Base-by-base conservation (phyloP, 2,797 vertebrate species). In the Pyrrhura leucotis region DNA sequence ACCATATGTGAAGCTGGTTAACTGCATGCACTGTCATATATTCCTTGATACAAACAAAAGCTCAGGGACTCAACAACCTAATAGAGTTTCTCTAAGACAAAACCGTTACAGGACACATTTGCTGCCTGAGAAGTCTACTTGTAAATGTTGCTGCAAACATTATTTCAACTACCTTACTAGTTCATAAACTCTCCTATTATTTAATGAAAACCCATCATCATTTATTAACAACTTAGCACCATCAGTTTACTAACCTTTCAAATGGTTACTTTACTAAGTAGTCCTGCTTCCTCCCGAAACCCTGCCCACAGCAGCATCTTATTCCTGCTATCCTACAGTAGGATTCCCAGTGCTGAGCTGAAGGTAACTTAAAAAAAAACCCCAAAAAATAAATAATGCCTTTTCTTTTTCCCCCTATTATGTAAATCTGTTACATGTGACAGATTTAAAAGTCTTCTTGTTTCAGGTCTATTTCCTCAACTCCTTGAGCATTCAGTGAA, bases 61-160 rank as follows among this genome's bases (percentile, higher is more conserved):
- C 23, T 85, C 54, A 80, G 40, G 7, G 44, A 82, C 20, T 25
- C 62, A 8, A 12, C 31, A 48, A 48, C 35, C 25, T 26, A 12
- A n/a, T 7, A 71, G 23, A 86, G 47, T 31, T 80, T 63, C 56
- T 62, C 39, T 4, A 35, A 29, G 14, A 8, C 33, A n/a, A 77
- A 77, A 23, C 10, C 23, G 29, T 45, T 3, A 14, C 0, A 33
- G 12, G 68, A 37, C 18, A 42, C 6, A 0, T 3, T 53, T 77
- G 33, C 35, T 56, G 48, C 44, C 53, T 58, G 48, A 12, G 17
- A 76, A 80, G 15, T 8, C 26, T 7, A 15, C 9, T 11, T 31
- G 17, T 15, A 78, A 45, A 65, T 7, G 12, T 4, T 35, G 31
- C 69, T 56, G 56, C 22, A 50, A 80, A 18, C 11, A 28, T 22